phyloP scores from a whole-genome alignment of 2,888 invertebrate species.

The Meteorus cinctellus region DNA sequence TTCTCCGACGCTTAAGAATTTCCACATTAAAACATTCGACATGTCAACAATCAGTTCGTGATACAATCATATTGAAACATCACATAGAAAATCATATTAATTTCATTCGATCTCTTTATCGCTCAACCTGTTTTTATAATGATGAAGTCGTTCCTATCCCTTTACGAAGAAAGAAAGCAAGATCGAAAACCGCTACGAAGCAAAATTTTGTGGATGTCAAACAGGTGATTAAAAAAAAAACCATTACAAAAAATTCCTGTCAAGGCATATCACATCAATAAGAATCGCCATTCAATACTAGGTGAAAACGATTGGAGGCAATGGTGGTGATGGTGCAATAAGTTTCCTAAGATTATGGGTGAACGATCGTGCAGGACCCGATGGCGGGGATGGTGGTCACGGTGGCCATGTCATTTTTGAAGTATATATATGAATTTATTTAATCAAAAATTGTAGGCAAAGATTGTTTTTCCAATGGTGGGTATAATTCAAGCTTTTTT shows the following conservation, averaged over 20 bases:
- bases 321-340: conserved; percentile 94
- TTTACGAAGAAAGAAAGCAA: conserved; percentile 63
- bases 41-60: conserved; percentile 46
- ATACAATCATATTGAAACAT: conserved; percentile 26
- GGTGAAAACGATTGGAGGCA: conserved; percentile 85
- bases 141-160: conserved; percentile 54
- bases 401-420: conserved; percentile 94
- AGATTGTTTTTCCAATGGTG: neutral
- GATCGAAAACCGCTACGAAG: conserved; percentile 52
- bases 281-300: conserved; percentile 50
- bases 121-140: conserved; percentile 43
- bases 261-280: neutral
- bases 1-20: conserved; percentile 50
- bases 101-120: conserved; percentile 53
- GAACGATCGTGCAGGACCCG: conserved; percentile 94
- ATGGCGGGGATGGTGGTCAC: conserved; percentile 97
- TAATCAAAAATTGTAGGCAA: conserved; percentile 9
- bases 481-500: conserved; percentile 20
- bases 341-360: conserved; percentile 88
- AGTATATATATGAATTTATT: conserved; percentile 67
- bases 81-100: conserved; percentile 26
- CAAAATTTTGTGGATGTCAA: conserved; percentile 66
- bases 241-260: neutral
- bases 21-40: conserved; percentile 44
- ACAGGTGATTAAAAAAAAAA: conserved; percentile 54